Conservation (phyloP, 2,797 vertebrate genomes). For the Gymnoscopelus microlampas region DNA sequence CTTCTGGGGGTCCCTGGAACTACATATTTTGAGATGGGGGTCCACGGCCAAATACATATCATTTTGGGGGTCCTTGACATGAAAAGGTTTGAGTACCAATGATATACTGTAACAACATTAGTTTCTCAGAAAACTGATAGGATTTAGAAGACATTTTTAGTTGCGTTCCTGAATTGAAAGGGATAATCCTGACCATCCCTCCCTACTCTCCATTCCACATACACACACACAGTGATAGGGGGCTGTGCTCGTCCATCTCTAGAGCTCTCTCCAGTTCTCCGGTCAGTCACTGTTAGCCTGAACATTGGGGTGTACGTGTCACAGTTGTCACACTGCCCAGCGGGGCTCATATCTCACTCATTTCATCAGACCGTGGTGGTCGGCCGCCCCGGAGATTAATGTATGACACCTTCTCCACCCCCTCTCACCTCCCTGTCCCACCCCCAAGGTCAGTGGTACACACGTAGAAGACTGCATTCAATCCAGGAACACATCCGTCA, state of each 20-base stretch:
- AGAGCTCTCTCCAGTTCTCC: conserved; percentile 42
- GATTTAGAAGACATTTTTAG: too few relatives aligned
- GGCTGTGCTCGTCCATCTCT: conserved; percentile 31
- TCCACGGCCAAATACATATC: too few relatives aligned
- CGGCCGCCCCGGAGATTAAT: conserved; percentile 37
- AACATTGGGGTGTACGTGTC: conserved; percentile 53
- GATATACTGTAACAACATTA: too few relatives aligned
- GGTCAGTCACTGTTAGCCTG: conserved; percentile 61
- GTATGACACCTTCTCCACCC: conserved; percentile 29
- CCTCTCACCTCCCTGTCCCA: conserved; percentile 7
- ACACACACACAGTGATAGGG: conserved; percentile 38
- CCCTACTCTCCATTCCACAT: conserved; percentile 1
- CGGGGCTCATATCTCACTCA: conserved; percentile 50
- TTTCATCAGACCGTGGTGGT: conserved; percentile 28
- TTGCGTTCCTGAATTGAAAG: too few relatives aligned
- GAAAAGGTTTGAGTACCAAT: too few relatives aligned
- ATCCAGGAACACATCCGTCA: too few relatives aligned
- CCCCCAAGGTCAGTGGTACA: conserved; percentile 29
- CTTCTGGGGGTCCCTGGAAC: too few relatives aligned
- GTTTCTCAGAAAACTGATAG: too few relatives aligned
- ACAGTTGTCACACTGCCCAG: conserved; percentile 41
- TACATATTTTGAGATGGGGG: too few relatives aligned
- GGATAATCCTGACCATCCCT: conserved; percentile 2
- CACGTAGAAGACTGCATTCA: not conserved
- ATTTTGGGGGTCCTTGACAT: too few relatives aligned